These are phyloP conservation scores for Silurus aristotelis DNA, from an alignment of 2,797 vertebrate species.

Conservation along the genomic window DNA sequence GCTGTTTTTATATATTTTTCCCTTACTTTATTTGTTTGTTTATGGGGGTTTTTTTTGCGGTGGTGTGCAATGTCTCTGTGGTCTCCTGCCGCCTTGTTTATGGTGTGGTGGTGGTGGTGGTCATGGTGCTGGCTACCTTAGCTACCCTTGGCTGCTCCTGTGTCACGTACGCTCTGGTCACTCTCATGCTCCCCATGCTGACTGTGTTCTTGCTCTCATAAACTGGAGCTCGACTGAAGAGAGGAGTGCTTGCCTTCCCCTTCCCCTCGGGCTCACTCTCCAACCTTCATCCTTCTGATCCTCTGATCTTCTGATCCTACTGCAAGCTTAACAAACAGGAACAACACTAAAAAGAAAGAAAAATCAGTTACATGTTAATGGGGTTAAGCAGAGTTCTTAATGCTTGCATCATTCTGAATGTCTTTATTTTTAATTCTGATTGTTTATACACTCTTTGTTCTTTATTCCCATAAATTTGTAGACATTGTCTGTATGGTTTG, in stretches of 20 bases:
- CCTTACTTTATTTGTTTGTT: conserved; percentile 45
- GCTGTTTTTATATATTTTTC: background rate
- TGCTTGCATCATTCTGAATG: conserved; percentile 68
- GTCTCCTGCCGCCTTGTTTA: conserved; percentile 37
- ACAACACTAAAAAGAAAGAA: conserved; percentile 53
- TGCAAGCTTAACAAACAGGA: conserved; percentile 69
- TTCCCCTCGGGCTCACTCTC: conserved; percentile 59
- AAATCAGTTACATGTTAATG: conserved; percentile 65
- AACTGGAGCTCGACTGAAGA: conserved; percentile 72
- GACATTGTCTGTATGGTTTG: conserved; percentile 39
- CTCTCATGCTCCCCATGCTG: conserved; percentile 86
- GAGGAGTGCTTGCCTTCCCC: conserved; percentile 66
- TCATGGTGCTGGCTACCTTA: conserved; percentile 66
- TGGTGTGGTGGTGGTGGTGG: conserved; percentile 44
- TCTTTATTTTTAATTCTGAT: conserved; percentile 59
- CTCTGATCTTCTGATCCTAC: conserved; percentile 60
- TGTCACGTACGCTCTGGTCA: conserved; percentile 83
- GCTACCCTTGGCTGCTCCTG: conserved; percentile 88
- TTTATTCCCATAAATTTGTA: conserved; percentile 23
- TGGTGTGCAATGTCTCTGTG: conserved; percentile 45
- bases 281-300: conserved; percentile 72
- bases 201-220: conserved; percentile 91
- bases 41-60: conserved; percentile 37
- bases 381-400: conserved; percentile 69
- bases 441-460: conserved; percentile 36